Conservation (phyloP, 2,888 invertebrate genomes). For the Pomacea canaliculata region DNA sequence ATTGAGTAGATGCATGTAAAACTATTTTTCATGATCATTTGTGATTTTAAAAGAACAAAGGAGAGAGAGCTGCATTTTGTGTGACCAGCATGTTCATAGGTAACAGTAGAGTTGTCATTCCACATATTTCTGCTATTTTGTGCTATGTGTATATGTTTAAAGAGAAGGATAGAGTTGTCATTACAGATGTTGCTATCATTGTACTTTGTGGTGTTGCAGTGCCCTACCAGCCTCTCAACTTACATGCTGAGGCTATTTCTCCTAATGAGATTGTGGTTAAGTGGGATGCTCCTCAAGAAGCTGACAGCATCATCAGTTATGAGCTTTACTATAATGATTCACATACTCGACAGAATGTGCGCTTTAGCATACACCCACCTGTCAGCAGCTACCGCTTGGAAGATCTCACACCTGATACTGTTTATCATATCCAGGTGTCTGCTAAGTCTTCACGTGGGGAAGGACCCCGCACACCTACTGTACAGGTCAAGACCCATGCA, state of each 20-base stretch:
- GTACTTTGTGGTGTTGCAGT: constrained; percentile 75
- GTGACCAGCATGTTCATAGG: too few relatives aligned
- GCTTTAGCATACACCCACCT: constrained; percentile 58
- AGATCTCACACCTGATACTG: constrained; percentile 93
- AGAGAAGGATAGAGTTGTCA: too few relatives aligned
- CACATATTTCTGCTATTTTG: too few relatives aligned
- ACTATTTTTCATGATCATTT: too few relatives aligned
- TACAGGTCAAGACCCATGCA: constrained; percentile 95
- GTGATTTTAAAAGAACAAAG: too few relatives aligned
- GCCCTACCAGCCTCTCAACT: constrained; percentile 93
- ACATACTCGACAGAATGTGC: constrained; percentile 56
- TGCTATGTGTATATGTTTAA: too few relatives aligned
- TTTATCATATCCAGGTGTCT: constrained; percentile 97
- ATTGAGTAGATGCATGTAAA: too few relatives aligned
- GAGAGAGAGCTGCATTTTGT: too few relatives aligned
- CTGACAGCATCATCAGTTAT: constrained; percentile 93
- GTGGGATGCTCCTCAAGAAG: constrained; percentile 87
- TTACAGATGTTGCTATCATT: too few relatives aligned
- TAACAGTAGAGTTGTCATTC: too few relatives aligned
- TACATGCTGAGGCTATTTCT: constrained; percentile 76
- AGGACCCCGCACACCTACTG: constrained; percentile 94
- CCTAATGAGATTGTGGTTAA: constrained; percentile 91
- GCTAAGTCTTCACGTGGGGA: constrained; percentile 91
- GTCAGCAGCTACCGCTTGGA: constrained; percentile 80
- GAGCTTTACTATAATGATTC: constrained; percentile 91